Conservation (phyloP, 2,888 invertebrate genomes). For the Andrena bicolor region DNA sequence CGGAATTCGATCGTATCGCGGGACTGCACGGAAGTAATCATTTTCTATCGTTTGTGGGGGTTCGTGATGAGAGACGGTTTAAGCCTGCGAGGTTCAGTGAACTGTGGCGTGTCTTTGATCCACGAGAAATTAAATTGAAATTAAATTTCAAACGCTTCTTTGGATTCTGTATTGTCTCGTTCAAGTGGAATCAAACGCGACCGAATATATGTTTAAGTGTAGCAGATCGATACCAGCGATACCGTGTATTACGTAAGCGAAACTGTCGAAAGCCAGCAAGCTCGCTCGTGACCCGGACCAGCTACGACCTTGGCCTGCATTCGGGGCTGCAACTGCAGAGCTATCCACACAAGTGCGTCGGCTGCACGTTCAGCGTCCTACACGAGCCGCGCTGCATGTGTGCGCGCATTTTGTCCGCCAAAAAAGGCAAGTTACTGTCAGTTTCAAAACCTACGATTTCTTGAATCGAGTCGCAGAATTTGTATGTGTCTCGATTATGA, state of each 20-base stretch:
- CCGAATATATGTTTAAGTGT: conserved; percentile 47
- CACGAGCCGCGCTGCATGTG: not conserved
- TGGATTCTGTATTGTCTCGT: conserved; percentile 22
- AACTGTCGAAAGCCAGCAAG: conserved; percentile 66
- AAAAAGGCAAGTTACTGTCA: conserved; percentile 18
- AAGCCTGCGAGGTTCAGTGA: not conserved
- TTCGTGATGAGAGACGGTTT: not conserved
- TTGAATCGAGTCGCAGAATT: not conserved
- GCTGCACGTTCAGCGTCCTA: conserved; percentile 6
- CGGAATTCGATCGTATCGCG: not conserved
- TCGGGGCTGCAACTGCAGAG: conserved; percentile 64
- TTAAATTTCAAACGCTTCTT: not conserved
- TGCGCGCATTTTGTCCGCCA: conserved; percentile 23
- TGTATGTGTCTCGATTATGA: not conserved
- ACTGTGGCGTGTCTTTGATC: not conserved
- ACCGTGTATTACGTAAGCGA: conserved; percentile 69
- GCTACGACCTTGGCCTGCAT: conserved; percentile 77
- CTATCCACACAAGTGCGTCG: conserved; percentile 27
- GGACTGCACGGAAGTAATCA: not conserved
- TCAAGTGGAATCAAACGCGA: conserved; percentile 38
- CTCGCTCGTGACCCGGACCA: conserved; percentile 73
- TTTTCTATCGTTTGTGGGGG: not conserved
- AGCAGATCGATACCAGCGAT: conserved; percentile 64
- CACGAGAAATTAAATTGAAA: not conserved
- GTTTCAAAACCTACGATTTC: conserved; percentile 1